Evolutionary conservation across 1,140 invertebrate genomes (phyloP), one percentile per base, ranked within the genome.

Genomic region (Rhynchophorus ferrugineus): DNA sequence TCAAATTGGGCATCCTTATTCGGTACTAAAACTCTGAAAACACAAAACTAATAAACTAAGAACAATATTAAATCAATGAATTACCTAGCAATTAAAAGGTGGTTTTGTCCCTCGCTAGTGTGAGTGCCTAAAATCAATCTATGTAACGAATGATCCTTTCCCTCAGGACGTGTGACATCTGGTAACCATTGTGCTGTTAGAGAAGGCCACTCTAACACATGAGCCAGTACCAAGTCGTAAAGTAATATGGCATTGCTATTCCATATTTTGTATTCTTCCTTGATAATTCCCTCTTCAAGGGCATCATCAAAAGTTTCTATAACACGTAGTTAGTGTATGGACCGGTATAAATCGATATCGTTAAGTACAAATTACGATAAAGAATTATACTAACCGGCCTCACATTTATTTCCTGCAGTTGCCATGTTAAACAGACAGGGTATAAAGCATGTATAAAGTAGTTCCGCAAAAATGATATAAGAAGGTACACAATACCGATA

Each of bases 231-330:
- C 69, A 97, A 72, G 73, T 97, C 94, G 68, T 97, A 98, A n/a
- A 98, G 70, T 69, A 97, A 97, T 6, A 93, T 94, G 3, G 93
- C 96, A 63, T 98, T 98, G 69, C 97, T 97, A 70, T 98, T 97
- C 94, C 94, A 97, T 75, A 97, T 96, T 76, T 99, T 99, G 71
- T 99, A 99, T 68, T 99, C 97, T 74, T 99, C 97, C 72, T 99
- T 99, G 49, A 99, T 99, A 35, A 99, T 90, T 56, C 95, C 82
- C 70, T 99, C 97, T 70, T 99, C 97, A 8, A 97, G 92, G 16
- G 29, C 17, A 33, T 36, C 16, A 14, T 41, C 1, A 18, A 42
- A 11, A 22, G 24, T 42, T 34, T 44, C 5, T 44, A 36, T 11
- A 47, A 47, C n/a, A n/a, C n/a, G n/a, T n/a, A n/a, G n/a, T n/a